These are phyloP conservation scores for Meloidogyne chitwoodi DNA, from an alignment of 1,140 invertebrate genomes.

Conservation along the genomic window DNA sequence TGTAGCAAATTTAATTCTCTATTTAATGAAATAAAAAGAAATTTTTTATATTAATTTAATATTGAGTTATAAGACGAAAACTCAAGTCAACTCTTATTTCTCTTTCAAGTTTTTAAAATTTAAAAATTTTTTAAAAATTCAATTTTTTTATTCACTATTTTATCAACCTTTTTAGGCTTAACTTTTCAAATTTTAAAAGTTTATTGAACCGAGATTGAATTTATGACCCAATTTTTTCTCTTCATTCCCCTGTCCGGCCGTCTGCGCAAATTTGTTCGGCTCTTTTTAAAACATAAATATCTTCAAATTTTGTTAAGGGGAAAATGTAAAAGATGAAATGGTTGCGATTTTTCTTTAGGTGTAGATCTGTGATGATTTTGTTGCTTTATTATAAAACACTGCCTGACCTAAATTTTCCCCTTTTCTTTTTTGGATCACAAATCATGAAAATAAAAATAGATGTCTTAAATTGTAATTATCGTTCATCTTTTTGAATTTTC, in stretches of 20 bases:
- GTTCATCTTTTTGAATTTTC: too few species aligned
- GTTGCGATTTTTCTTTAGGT: neutral
- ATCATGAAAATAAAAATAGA: too few species aligned
- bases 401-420: neutral
- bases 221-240: neutral
- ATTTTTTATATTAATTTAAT: too few species aligned
- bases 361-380: neutral
- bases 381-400: neutral
- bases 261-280: neutral
- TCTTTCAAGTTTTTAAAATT: neutral
- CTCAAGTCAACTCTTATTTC: too few species aligned
- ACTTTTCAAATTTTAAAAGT: neutral
- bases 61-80: too few species aligned
- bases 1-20: too few species aligned
- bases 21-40: too few species aligned
- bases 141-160: neutral
- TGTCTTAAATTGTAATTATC: too few species aligned
- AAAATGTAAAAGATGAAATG: neutral
- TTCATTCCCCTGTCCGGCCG: neutral
- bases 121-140: neutral
- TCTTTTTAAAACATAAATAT: neutral
- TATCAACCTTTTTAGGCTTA: neutral
- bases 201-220: neutral
- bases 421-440: neutral
- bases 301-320: neutral